A percentile compares a stretch with the other conserved stretches of the same genome.
These are phyloP conservation scores for Hydractinia symbiolongicarpus DNA, from an alignment of 30 jellyfish, hydroid and myxozoan species.

Conservation along the genomic window DNA sequence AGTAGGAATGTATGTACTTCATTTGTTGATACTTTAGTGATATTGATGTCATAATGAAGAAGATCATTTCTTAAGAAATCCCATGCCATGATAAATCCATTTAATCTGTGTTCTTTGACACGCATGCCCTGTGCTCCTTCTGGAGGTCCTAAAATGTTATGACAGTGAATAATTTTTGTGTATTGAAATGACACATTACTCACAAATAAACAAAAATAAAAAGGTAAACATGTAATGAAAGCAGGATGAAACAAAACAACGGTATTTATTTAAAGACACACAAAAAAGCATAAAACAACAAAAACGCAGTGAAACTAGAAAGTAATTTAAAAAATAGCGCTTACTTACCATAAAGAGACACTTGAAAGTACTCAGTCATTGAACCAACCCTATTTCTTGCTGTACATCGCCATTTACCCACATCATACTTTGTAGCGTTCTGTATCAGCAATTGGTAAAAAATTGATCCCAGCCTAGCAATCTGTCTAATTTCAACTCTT, in stretches of 20 bases:
- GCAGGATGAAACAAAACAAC: too few species aligned
- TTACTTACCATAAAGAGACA: constrained; percentile 25
- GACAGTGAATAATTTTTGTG: background rate
- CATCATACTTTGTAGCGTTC: constrained; percentile 30
- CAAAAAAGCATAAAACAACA: too few species aligned
- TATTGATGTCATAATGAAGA: constrained; percentile 8
- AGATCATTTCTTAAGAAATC: constrained; percentile 32
- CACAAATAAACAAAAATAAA: too few species aligned
- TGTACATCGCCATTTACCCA: constrained; percentile 28
- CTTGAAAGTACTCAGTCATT: constrained; percentile 2
- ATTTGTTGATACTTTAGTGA: background rate
- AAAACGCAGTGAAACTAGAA: too few species aligned
- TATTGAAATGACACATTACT: too few species aligned
- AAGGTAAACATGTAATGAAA: too few species aligned
- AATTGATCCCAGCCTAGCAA: background rate
- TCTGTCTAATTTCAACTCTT: background rate
- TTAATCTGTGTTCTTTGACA: constrained; percentile 20
- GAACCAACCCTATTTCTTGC: constrained; percentile 13
- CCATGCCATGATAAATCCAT: constrained; percentile 33
- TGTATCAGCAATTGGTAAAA: constrained; percentile 28
- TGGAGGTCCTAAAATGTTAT: constrained; percentile 26
- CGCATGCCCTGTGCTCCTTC: constrained; percentile 20
- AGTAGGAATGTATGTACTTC: background rate
- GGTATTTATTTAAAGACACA: too few species aligned
- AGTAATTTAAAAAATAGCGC: too few species aligned